These are phyloP conservation scores for Porphyrio hochstetteri DNA, from an alignment of 2,113 vertebrate species.

Conservation along the genomic window DNA sequence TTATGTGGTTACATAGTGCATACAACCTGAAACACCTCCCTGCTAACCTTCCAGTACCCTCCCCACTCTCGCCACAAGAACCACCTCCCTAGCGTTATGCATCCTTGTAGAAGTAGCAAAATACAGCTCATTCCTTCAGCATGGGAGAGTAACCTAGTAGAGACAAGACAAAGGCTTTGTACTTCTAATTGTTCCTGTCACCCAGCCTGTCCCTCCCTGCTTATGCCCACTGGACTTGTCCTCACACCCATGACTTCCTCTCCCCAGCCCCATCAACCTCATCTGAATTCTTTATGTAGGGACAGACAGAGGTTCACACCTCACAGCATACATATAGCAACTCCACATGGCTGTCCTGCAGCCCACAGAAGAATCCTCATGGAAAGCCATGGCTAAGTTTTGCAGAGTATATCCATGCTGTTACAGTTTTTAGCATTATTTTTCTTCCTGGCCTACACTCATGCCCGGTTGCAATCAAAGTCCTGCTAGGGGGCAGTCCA, in stretches of 20 bases:
- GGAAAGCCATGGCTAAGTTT: not conserved
- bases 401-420: not conserved
- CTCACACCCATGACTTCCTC: not conserved
- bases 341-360: not conserved
- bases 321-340: not conserved
- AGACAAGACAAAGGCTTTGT: not conserved
- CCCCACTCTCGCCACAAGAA: not conserved
- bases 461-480: not conserved
- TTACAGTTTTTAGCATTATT: not conserved
- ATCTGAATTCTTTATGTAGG: not conserved
- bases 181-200: not conserved
- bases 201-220: not conserved
- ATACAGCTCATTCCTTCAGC: not conserved
- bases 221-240: not conserved
- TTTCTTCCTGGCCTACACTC: not conserved
- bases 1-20: not conserved
- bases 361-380: accelerated
- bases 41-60: not conserved
- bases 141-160: not conserved
- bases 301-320: not conserved
- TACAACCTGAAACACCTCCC: not conserved
- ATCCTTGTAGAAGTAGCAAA: not conserved
- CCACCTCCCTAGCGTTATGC: not conserved
- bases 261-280: not conserved
- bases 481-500: not conserved